A percentile compares a stretch with the other conserved stretches of the same genome.
phyloP scores from a whole-genome alignment of 2,797 vertebrate species.

The Capromys pilorides region DNA sequence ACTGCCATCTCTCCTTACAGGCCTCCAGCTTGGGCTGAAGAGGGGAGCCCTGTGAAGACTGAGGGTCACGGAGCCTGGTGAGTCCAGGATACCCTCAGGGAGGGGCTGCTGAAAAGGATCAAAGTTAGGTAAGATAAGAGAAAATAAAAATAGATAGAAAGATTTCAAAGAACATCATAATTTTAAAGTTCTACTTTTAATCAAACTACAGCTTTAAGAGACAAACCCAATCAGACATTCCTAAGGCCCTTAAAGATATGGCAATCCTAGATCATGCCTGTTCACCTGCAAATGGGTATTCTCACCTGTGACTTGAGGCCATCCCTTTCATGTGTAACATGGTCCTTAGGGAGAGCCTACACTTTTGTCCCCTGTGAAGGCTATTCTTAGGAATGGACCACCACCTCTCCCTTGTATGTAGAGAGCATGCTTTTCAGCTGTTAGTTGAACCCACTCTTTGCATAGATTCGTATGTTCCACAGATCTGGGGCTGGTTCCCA shows the following conservation, averaged over 20 bases:
- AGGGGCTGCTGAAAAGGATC: neutral
- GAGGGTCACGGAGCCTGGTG: neutral
- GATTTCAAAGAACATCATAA: neutral
- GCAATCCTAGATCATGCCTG: neutral
- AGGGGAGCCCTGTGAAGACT: neutral
- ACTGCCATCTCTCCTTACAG: fast-evolving
- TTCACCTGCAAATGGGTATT: neutral
- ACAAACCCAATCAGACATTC: neutral
- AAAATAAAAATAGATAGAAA: neutral
- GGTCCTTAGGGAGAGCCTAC: neutral
- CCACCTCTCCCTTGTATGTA: neutral
- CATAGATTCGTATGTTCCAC: neutral
- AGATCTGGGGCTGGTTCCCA: neutral
- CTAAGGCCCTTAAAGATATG: neutral
- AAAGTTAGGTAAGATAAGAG: neutral
- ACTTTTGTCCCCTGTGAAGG: neutral
- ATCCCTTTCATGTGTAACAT: neutral
- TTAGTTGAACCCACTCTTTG: neutral
- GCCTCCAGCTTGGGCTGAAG: neutral
- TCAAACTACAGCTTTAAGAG: neutral
- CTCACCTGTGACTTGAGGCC: neutral
- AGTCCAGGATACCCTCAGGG: neutral
- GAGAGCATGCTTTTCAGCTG: neutral
- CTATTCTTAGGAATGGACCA: neutral
- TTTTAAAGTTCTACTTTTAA: neutral